These are phyloP conservation scores for Marcusenius ussheri DNA, from an alignment of 2,113 vertebrate genomes.

Conservation along the genomic window DNA sequence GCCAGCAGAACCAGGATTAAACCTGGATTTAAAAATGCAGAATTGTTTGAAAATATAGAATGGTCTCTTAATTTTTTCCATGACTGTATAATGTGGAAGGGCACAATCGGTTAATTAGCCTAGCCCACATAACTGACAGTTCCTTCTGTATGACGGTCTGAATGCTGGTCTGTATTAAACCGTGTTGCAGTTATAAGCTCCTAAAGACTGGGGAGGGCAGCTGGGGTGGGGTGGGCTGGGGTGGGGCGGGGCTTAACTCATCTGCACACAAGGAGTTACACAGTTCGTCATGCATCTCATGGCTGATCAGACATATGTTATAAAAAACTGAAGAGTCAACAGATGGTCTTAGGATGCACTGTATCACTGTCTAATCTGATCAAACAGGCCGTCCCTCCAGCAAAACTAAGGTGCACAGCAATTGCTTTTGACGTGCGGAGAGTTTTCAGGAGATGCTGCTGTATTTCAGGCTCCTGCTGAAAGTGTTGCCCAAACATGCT, in stretches of 20 bases:
- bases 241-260: background rate
- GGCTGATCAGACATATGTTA: conserved; percentile 12
- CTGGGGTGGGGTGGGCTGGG: background rate
- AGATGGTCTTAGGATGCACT: conserved; percentile 2
- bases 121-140: background rate
- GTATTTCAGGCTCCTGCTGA: background rate
- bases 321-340: background rate
- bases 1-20: too few species aligned
- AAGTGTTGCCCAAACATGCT: background rate
- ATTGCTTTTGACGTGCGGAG: background rate
- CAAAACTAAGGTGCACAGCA: background rate
- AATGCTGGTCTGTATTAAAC: background rate
- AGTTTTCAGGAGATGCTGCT: background rate
- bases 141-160: background rate
- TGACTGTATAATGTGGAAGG: background rate
- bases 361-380: conserved; percentile 13
- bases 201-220: background rate
- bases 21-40: too few species aligned
- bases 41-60: too few species aligned
- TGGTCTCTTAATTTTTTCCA: too few species aligned
- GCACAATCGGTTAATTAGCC: background rate
- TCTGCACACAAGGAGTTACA: background rate
- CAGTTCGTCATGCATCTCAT: background rate
- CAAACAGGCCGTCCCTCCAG: conserved; percentile 1
- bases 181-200: background rate